phyloP scores from a whole-genome alignment of 2,797 vertebrate genomes.

The Picus viridis region DNA sequence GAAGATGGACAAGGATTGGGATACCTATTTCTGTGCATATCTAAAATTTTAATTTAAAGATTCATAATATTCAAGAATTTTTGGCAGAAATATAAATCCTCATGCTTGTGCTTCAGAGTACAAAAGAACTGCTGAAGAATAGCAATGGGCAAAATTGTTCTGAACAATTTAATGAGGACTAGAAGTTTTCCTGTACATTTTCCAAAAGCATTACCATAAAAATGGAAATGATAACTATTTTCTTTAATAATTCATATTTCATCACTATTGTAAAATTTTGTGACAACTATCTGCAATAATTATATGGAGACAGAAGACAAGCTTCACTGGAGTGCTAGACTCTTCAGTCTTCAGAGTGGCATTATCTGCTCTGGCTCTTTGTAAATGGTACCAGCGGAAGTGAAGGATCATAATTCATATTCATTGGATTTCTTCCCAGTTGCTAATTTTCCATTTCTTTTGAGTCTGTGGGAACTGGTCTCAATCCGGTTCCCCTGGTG shows the following conservation, averaged over 20 bases:
- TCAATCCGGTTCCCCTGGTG: constrained; percentile 8
- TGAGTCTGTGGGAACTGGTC: constrained; percentile 29
- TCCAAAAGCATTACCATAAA: background rate
- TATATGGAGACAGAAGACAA: background rate
- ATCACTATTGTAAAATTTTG: background rate
- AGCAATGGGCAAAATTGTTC: background rate
- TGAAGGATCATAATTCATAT: constrained; percentile 12
- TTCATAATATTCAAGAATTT: background rate
- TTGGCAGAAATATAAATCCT: background rate
- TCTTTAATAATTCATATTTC: background rate
- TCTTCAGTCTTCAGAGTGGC: background rate
- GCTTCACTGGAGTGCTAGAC: background rate
- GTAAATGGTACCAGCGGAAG: background rate
- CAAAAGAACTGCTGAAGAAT: background rate
- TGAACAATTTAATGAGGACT: background rate
- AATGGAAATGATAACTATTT: background rate
- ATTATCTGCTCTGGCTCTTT: background rate
- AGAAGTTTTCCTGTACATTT: background rate
- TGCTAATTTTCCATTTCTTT: constrained; percentile 29
- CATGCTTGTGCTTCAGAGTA: background rate
- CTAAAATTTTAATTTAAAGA: background rate
- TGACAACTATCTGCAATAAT: background rate
- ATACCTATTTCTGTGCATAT: background rate
- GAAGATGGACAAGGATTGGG: background rate
- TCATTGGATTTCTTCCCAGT: constrained; percentile 20